Evolutionary conservation across 2,797 vertebrate genomes (phyloP), one percentile per base, ranked within the genome.

Genomic region (Eulemur mongoz): DNA sequence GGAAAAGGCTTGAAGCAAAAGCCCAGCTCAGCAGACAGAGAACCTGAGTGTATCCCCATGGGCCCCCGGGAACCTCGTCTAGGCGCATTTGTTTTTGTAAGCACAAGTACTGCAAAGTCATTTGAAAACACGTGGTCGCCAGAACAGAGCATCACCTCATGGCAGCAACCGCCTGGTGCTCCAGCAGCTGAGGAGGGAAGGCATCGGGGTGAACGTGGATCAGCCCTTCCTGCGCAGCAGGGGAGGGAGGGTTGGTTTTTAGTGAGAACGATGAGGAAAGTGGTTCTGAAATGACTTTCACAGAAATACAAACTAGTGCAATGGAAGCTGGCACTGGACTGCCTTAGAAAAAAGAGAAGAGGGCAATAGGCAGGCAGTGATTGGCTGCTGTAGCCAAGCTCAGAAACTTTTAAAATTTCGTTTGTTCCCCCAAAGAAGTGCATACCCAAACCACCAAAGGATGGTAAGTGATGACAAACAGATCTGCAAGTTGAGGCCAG

Each of bases 221-320:
- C 75, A 81, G 45, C n/a, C 30, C 76, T 90, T 82, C 52, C 54
- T 72, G 76, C 0, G 9, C 61, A 95, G 70, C 59, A 78, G 4
- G 18, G 65, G 80, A 96, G 59, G 45, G 79, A 30, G 87, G 14
- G 50, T 27, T 80, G 78, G 72, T 22, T 93, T 96, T 93, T 81
- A 83, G 52, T 70, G 72, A 76, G 38, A 73, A 45, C 2, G 0
- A 72, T 89, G 80, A 94, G 27, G 90, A 89, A 85, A 69, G 70
- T 2, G 5, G 32, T 85, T 91, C 88, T 90, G 70, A 89, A 89
- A 91, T 91, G 80, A 52, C 87, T 94, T 93, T 91, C 73, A 94
- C 79, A 92, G 93, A 94, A 97, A 81, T 30, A 85, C 75, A 96
- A 97, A 76, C 72, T 5, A 84, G 50, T 84, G 84, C 87, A 91